Evolutionary conservation across 2,888 invertebrate species (phyloP).

Genomic region (Myopa tessellatipennis): DNA sequence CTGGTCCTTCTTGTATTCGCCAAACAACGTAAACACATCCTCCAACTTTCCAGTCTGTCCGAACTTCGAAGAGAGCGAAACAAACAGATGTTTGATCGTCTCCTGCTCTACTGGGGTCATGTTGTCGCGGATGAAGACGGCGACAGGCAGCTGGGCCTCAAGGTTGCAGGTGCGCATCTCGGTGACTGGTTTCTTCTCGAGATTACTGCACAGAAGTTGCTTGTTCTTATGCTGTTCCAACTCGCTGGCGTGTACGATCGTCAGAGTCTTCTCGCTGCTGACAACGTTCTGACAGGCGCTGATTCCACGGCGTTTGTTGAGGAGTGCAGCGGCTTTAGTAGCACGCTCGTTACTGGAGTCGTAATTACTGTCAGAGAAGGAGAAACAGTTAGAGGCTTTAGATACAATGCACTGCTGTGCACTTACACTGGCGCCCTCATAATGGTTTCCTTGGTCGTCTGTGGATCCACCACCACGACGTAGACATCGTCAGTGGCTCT

Average conservation of each 20-base stretch:
- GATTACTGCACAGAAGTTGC: conserved; percentile 62
- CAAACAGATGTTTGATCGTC: conserved; percentile 63
- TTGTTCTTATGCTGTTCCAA: conserved; percentile 60
- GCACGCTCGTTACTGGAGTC: conserved; percentile 59
- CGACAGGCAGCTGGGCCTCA: conserved; percentile 62
- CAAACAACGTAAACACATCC: conserved; percentile 66
- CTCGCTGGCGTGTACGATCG: conserved; percentile 60
- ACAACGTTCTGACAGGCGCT: conserved; percentile 56
- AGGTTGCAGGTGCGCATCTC: conserved; percentile 63
- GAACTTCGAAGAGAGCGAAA: conserved; percentile 62
- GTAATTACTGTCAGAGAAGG: conserved; percentile 54
- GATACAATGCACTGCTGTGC: background rate
- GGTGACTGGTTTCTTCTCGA: conserved; percentile 61
- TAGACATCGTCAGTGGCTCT: conserved; percentile 56
- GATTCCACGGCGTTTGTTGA: conserved; percentile 61
- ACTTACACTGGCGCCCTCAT: conserved; percentile 62
- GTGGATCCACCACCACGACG: conserved; percentile 64
- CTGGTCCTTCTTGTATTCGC: conserved; percentile 58
- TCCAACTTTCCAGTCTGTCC: conserved; percentile 59
- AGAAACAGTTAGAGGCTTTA: background rate
- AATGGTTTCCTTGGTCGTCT: conserved; percentile 54
- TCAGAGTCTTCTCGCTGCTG: conserved; percentile 55
- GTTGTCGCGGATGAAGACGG: conserved; percentile 58
- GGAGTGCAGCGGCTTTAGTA: conserved; percentile 59
- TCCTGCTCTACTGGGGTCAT: conserved; percentile 62